phyloP scores from a whole-genome alignment of 2,113 vertebrate genomes.

The Pomatostomus ruficeps region DNA sequence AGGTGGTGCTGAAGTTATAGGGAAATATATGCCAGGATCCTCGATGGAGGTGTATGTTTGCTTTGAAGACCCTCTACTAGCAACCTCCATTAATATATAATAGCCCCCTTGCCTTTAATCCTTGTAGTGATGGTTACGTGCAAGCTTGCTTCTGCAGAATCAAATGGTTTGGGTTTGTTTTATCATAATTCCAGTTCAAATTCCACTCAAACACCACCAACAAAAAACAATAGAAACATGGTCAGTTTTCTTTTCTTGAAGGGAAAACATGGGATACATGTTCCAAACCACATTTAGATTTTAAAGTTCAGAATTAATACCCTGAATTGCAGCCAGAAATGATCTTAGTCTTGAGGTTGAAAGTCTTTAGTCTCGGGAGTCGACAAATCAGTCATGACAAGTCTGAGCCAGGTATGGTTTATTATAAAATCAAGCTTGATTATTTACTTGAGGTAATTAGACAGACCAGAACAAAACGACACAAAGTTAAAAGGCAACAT shows the following conservation, averaged over 20 bases:
- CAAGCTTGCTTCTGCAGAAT: neutral
- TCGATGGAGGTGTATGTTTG: neutral
- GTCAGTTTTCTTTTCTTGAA: neutral
- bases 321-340: conserved; percentile 35
- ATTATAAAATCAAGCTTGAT: conserved; percentile 48
- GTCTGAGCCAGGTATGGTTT: neutral
- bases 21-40: neutral
- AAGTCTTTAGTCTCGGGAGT: neutral
- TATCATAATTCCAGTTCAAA: neutral
- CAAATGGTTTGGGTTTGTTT: neutral
- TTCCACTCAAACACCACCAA: neutral
- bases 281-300: neutral
- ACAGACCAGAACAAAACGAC: conserved; percentile 36
- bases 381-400: conserved; percentile 30
- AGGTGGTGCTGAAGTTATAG: neutral
- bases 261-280: neutral
- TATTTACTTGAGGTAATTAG: conserved; percentile 31
- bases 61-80: neutral
- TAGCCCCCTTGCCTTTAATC: neutral
- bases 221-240: accelerated
- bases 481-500: conserved; percentile 26
- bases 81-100: neutral
- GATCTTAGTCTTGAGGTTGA: neutral
- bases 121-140: neutral
- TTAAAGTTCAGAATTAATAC: conserved; percentile 8